A percentile compares a stretch with the other conserved stretches of the same genome.
Evolutionary conservation across 2,113 vertebrate species (phyloP).

Genomic region (Narcine bancroftii): DNA sequence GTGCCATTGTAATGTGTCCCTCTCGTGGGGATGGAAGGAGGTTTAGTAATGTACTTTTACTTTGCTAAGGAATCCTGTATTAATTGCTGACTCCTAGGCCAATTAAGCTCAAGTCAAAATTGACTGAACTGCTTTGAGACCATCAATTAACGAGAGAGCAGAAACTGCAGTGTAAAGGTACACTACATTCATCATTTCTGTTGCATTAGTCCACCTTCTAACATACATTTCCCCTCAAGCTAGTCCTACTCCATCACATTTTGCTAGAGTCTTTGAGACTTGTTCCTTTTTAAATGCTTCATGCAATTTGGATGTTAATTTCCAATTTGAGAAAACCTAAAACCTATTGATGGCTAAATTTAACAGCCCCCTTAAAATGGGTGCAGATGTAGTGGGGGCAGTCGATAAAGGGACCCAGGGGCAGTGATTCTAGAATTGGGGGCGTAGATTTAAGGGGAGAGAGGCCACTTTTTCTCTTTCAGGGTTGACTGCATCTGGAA

Average conservation of each 20-base stretch:
- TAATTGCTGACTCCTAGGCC: conserved; percentile 23
- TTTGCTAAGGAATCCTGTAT: conserved; percentile 16
- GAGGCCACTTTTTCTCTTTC: too few species aligned
- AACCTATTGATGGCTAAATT: too few species aligned
- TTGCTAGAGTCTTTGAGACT: neutral
- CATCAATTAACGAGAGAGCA: conserved; percentile 1
- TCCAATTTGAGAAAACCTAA: neutral
- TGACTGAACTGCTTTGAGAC: conserved; percentile 34
- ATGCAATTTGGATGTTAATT: neutral
- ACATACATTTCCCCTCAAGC: neutral
- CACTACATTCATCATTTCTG: conserved; percentile 19
- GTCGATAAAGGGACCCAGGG: too few species aligned
- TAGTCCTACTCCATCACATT: neutral
- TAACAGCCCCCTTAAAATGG: too few species aligned
- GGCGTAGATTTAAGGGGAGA: too few species aligned
- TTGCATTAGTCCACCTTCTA: neutral
- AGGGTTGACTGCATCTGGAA: too few species aligned
- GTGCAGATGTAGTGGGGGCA: too few species aligned
- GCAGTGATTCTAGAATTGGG: too few species aligned
- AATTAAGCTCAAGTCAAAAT: conserved; percentile 19
- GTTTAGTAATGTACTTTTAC: conserved; percentile 14
- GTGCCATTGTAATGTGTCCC: conserved; percentile 14
- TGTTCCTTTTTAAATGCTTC: neutral
- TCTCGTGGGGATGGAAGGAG: neutral
- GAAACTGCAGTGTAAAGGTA: neutral